Evolutionary conservation across 2,797 vertebrate species (phyloP).

Genomic region (Manis pentadactyla): DNA sequence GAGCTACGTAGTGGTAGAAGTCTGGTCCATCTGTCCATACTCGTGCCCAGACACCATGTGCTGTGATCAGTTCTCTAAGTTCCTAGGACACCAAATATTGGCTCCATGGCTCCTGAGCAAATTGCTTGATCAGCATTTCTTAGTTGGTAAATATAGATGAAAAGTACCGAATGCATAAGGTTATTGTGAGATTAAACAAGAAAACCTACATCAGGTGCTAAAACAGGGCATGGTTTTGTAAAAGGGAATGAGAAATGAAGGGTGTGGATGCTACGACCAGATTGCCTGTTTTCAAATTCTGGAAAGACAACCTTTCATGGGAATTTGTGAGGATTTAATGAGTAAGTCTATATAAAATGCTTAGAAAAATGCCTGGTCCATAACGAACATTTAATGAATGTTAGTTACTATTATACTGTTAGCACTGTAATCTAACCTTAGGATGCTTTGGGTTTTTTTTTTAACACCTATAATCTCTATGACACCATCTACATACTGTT

Average conservation of each 20-base stretch:
- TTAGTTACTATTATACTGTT: not conserved
- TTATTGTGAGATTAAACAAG: not conserved
- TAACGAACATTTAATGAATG: not conserved
- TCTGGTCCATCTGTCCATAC: not conserved
- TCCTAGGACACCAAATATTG: not conserved
- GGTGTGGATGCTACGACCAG: fast-evolving
- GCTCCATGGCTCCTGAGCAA: not conserved
- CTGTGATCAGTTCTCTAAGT: not conserved
- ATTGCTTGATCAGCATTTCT: not conserved
- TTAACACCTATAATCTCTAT: not conserved
- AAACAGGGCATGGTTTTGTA: not conserved
- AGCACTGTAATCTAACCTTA: not conserved
- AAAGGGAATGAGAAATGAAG: not conserved
- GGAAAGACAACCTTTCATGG: not conserved
- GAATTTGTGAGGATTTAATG: not conserved
- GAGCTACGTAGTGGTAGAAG: not conserved
- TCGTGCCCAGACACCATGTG: not conserved
- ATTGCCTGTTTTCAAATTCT: not conserved
- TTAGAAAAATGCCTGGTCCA: not conserved
- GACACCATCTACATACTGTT: not conserved
- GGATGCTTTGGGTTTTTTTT: not conserved
- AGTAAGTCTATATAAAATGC: not conserved
- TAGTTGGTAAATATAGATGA: not conserved
- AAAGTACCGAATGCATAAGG: not conserved
- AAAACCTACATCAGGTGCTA: not conserved